Conservation (phyloP, 2,113 vertebrate species). For the Cairina moschata region DNA sequence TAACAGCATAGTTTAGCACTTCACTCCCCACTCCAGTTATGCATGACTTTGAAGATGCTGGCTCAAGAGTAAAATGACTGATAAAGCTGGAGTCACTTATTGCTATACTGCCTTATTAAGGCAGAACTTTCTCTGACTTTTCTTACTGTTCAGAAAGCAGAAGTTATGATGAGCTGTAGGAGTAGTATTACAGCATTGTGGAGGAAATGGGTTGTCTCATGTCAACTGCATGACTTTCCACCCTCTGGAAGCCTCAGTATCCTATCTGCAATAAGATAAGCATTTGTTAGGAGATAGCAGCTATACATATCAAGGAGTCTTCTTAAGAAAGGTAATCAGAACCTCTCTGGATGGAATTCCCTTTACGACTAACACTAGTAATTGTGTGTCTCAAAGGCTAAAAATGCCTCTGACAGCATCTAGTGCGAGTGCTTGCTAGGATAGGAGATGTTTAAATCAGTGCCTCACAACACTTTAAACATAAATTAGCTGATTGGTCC, state of each 20-base stretch:
- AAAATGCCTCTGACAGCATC: background rate
- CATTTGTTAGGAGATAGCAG: background rate
- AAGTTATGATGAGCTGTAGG: background rate
- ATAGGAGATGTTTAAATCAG: slow-evolving; percentile 6
- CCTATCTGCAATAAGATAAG: background rate
- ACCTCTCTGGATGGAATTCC: background rate
- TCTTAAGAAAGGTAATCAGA: background rate
- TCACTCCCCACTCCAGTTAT: background rate
- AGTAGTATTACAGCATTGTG: background rate
- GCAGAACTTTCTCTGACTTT: background rate
- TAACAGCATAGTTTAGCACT: background rate
- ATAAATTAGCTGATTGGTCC: slow-evolving; percentile 25
- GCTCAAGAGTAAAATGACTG: background rate
- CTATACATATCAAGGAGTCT: background rate
- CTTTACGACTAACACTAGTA: background rate
- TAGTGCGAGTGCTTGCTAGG: background rate
- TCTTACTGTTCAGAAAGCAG: background rate
- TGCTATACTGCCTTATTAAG: background rate
- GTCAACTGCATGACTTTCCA: background rate
- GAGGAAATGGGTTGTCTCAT: background rate
- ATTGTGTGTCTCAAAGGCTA: background rate
- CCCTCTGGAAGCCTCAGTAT: background rate
- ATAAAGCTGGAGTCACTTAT: background rate
- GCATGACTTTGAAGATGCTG: background rate
- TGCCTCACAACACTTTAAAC: background rate